Base-by-base conservation (phyloP, 2,888 invertebrate genomes). In the Ophonus ardosiacus region DNA sequence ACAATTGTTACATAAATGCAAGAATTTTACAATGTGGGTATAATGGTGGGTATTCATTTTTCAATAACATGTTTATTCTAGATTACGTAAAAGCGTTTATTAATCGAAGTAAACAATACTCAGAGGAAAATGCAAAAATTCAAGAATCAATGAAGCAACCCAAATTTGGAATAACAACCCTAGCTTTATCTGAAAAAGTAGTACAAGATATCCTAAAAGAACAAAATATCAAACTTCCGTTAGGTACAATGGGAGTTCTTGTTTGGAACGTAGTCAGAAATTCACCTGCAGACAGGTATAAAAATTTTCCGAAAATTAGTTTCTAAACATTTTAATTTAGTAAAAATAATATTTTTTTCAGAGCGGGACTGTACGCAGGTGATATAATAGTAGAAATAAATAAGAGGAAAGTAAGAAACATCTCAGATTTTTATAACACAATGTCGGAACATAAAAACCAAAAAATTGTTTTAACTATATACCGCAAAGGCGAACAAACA, bases 161-260 rank as follows among this genome's bases (percentile, higher is more conserved):
- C 8, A 97, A 96, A 90, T 94, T 98, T 88, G 98, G 98, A 78
- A 95, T 98, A 80, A 97, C 97, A 0, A 96, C 98, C 96, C 91
- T 97, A 40, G 51, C 97, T 0, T 91, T 98, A 0, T 96, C 95
- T 0, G 94, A 95, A 0, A 94, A 94, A 86, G 94, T 97, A 79
- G 91, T 97, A 0, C 91, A 92, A 87, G 96, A 96, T 88, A 90
- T 97, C 5, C 92, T 94, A 71, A 93, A 94, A 89, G 92, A 94
- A 79, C 94, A 93, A 87, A 93, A 93, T 79, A 92, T 92, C 90
- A 93, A 96, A 90, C 95, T 95, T 0, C 90, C 91, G 0, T 93
- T 94, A 82, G 92, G 97, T 0, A 92, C 92, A 0, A 93, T 95
- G 88, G 98, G 98, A 0, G 96, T 98, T 57, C 91, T 98, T 0